A percentile compares a stretch with the other conserved stretches of the same genome.
Evolutionary conservation across 2,113 vertebrate genomes (phyloP).

Genomic region (Proteles cristata): DNA sequence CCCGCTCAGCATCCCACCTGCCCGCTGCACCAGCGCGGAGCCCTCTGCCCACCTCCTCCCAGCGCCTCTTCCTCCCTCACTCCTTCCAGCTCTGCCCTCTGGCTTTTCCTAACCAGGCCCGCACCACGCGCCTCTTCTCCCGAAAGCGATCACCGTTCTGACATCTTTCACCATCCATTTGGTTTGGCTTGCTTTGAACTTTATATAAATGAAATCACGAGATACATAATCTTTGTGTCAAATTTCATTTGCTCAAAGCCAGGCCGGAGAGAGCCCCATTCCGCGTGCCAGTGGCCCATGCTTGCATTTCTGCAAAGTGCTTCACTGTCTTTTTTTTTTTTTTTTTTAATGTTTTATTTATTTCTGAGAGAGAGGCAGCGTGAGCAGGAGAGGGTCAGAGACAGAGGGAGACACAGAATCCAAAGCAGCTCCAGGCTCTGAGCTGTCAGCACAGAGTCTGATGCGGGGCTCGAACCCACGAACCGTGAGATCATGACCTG

Average conservation of each 20-base stretch:
- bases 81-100: not conserved
- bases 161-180: not conserved
- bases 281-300: fast-evolving
- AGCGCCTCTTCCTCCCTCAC: not conserved
- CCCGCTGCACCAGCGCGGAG: fast-evolving
- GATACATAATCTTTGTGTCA: not conserved
- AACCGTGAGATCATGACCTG: too few relatives aligned
- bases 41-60: too few relatives aligned
- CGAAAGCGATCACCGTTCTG: not conserved
- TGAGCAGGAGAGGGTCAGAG: too few relatives aligned
- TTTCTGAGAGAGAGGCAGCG: too few relatives aligned
- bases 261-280: not conserved
- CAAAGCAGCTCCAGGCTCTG: too few relatives aligned
- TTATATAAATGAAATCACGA: not conserved
- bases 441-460: too few relatives aligned
- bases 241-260: not conserved
- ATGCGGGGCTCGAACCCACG: too few relatives aligned
- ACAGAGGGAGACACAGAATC: too few relatives aligned
- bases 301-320: fast-evolving
- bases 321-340: too few relatives aligned
- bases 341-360: too few relatives aligned
- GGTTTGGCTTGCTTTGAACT: not conserved
- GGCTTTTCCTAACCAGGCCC: not conserved
- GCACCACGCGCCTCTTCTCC: not conserved
- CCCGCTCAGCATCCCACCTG: fast-evolving